Evolutionary conservation across 2,797 vertebrate species (phyloP).

Genomic region (Xiphophorus birchmanni): DNA sequence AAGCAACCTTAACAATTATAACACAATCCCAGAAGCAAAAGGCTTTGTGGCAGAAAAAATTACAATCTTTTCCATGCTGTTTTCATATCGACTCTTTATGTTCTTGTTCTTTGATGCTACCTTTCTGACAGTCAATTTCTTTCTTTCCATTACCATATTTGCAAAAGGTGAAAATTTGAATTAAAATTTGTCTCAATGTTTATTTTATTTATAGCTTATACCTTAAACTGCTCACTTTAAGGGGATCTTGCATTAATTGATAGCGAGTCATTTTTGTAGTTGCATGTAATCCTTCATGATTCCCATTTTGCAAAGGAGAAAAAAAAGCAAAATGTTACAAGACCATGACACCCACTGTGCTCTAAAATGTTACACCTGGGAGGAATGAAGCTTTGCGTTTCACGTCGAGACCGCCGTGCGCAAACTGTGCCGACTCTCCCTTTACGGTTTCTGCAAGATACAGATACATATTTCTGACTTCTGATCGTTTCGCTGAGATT

Average conservation of each 20-base stretch:
- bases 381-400: too few species aligned
- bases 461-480: too few species aligned
- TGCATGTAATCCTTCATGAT: not conserved
- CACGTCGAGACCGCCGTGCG: too few species aligned
- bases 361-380: not conserved
- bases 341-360: not conserved
- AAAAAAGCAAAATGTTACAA: not conserved
- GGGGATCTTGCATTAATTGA: not conserved
- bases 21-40: constrained; percentile 50
- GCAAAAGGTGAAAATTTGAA: not conserved
- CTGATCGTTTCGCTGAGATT: too few species aligned
- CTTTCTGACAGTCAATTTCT: not conserved
- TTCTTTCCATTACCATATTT: constrained; percentile 12
- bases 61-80: constrained; percentile 48
- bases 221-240: not conserved
- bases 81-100: constrained; percentile 33
- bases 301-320: not conserved
- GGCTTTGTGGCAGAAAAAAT: constrained; percentile 59
- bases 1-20: constrained; percentile 66
- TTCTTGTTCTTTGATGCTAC: constrained; percentile 36
- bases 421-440: too few species aligned
- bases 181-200: not conserved
- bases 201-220: not conserved
- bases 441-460: too few species aligned
- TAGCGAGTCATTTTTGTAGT: not conserved